Percentiles rank a stretch among this genome's conserved stretches.
Evolutionary conservation across 1,140 invertebrate species (phyloP).

Genomic region (Dendroctonus ponderosae): DNA sequence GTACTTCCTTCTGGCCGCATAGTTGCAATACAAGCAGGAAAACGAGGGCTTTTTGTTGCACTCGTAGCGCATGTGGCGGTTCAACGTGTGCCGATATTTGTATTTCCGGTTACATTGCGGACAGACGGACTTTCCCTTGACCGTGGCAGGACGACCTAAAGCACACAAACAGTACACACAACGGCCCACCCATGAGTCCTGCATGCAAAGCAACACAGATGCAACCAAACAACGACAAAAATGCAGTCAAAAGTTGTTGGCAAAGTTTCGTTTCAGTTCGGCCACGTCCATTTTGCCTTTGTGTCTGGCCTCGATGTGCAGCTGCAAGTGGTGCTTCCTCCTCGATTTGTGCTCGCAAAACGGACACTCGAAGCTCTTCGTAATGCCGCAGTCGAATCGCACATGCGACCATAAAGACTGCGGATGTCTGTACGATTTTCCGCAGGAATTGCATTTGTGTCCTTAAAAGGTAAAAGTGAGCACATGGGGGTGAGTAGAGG

Average conservation of each 20-base stretch:
- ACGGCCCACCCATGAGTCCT: too few relatives aligned
- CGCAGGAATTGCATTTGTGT: constrained; percentile 65
- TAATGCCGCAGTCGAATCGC: constrained; percentile 80
- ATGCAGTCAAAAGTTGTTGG: too few relatives aligned
- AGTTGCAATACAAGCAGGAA: constrained; percentile 69
- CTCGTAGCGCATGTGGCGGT: constrained; percentile 16
- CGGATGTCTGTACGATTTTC: constrained; percentile 75
- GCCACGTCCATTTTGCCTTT: constrained; percentile 18
- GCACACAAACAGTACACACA: too few relatives aligned
- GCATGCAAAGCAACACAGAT: too few relatives aligned
- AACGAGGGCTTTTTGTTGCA: constrained; percentile 50
- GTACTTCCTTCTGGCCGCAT: constrained; percentile 22
- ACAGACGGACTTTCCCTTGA: neutral
- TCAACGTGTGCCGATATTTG: constrained; percentile 1
- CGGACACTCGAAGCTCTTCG: constrained; percentile 74
- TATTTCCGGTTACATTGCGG: constrained; percentile 14
- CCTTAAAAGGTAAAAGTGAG: too few relatives aligned
- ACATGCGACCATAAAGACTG: constrained; percentile 74
- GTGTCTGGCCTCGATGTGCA: constrained; percentile 52
- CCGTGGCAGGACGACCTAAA: too few relatives aligned
- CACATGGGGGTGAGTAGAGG: too few relatives aligned
- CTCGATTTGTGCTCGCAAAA: constrained; percentile 49
- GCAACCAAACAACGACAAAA: too few relatives aligned
- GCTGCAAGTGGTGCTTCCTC: constrained; percentile 50
- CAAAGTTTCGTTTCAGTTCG: neutral